Evolutionary conservation across 2,888 invertebrate genomes (phyloP), one percentile per base, ranked within the genome.

Genomic region (Harpalus rubripes): DNA sequence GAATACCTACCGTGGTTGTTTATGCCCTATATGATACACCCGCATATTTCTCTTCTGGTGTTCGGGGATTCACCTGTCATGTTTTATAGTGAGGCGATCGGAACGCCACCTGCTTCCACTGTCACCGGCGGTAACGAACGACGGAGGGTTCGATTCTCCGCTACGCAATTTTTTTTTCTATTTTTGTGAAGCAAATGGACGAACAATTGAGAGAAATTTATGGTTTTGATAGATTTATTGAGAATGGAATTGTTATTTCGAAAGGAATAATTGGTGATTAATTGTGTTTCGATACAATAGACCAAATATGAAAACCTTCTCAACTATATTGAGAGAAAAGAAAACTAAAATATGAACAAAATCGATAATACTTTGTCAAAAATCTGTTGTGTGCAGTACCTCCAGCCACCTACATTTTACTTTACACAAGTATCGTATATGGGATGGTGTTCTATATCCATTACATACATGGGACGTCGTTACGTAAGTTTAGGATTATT

Each of bases 171-270:
- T 68, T 63, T 63, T 63, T 63, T 61, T 68, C 68, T 68, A 32
- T 68, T 68, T 68, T 68, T 26, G 39, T 12, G n/a, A n/a, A 26
- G 68, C 68, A 39, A 39, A 68, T 39, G 32, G 68, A 32, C 32
- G 68, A 68, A 68, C 68, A 68, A 68, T 68, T 68, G 68, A 32
- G 68, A 39, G 68, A 68, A 26, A 68, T 68, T 68, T 68, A 68
- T 68, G 68, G 1, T 68, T 68, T 5, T 68, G 68, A 68, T 68
- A 32, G 68, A 68, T 68, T 68, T 68, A 68, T 68, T 39, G 32
- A n/a, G n/a, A 39, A 39, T 32, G 68, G 32, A 68, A 68, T 68
- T 68, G 32, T 32, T 68, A 32, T 15, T n/a, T 39, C n/a, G 12
- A n/a, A 6, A 32, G 68, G 68, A 12, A 15, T 68, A 68, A 63